Conservation (phyloP, 2,888 invertebrate genomes). For the Hyles lineata region DNA sequence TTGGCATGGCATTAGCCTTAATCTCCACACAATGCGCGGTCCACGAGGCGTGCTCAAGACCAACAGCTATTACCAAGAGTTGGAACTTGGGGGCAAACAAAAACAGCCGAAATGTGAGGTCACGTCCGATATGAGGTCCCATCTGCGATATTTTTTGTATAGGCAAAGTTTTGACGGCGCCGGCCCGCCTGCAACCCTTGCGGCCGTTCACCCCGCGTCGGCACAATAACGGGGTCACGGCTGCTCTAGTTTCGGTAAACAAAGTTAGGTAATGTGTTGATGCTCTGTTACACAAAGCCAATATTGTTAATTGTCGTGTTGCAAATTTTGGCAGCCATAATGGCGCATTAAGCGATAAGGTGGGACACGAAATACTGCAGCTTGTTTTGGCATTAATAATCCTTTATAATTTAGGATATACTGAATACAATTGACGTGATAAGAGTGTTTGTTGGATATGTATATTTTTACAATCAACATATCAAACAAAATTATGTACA, state of each 20-base stretch:
- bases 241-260: not conserved
- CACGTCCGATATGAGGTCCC: constrained; percentile 18
- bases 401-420: too few species aligned
- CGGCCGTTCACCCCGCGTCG: constrained; percentile 2
- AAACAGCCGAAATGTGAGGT: not conserved
- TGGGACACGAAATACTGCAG: too few species aligned
- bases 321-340: too few species aligned
- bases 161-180: constrained; percentile 15
- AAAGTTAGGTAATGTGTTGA: not conserved
- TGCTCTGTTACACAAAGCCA: not conserved
- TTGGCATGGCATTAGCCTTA: not conserved
- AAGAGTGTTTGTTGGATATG: too few species aligned
- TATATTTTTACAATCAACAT: too few species aligned
- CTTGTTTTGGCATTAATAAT: too few species aligned
- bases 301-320: not conserved
- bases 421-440: too few species aligned
- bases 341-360: too few species aligned
- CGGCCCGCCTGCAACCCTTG: not conserved
- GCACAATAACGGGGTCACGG: constrained; percentile 5
- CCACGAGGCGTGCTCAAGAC: not conserved
- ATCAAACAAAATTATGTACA: too few species aligned
- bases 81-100: not conserved
- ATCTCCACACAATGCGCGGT: not conserved
- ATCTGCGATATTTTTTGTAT: constrained; percentile 28
- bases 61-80: not conserved